Base-by-base conservation (phyloP, 2,888 invertebrate species). In the Andrena chrysosceles region DNA sequence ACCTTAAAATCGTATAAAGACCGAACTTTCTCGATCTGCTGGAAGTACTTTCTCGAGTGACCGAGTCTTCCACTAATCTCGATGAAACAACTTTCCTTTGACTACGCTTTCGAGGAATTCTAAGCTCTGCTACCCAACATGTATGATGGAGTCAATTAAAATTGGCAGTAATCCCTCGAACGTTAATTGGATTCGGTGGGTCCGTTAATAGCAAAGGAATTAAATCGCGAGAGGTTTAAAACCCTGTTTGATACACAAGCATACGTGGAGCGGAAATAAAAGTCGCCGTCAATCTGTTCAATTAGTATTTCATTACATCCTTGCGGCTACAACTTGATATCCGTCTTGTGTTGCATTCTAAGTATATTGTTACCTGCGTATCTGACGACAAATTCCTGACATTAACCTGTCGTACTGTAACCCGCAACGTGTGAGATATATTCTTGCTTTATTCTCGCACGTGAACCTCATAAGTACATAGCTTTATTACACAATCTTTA, bases 321-420 rank as follows among this genome's bases (percentile, higher is more conserved):
- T 64, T 78, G 59, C 48, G 33, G 75, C 13, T 60, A 74, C 29
- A 85, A 87, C 42, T n/a, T 71, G 87, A 84, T 87, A 84, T 70
- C 49, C 75, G 49, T 85, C 81, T 87, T 79, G n/a, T 23, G 23
- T 87, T 87, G 67, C 83, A 29, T 4, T 4, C 8, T 7, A 35
- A 59, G 62, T 64, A 59, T 54, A 75, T 70, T 68, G 71, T 72
- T 74, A 70, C 76, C 62, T 69, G 31, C 68, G 31, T 35, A 64
- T 56, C 67, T 29, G 35, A 31, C 60, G 70, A 69, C 52, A 56
- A 49, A 78, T 81, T 72, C 59, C 66, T 69, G 7, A 13, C 29
- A 35, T 48, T 66, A 72, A 56, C 23, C 29, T 49, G n/a, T 35
- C 31, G 13, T 56, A 4, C 7, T n/a, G 26, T n/a, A 48, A 56